Base-by-base conservation (phyloP, 2,113 vertebrate species). In the Nannobrachium achirus region DNA sequence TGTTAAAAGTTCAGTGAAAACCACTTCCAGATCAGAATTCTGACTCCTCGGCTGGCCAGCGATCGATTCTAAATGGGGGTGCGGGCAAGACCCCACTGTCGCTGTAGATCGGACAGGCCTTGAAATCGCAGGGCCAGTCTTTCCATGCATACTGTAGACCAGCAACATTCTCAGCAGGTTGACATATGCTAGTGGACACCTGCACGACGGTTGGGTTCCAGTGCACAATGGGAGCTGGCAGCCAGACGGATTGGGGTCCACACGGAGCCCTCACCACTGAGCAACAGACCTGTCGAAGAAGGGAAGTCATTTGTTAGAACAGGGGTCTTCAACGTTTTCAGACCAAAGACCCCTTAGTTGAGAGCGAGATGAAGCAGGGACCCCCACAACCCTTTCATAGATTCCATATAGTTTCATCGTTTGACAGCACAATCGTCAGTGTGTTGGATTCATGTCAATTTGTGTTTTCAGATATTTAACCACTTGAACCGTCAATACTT, bases 71-170 rank as follows among this genome's bases (percentile, higher is more conserved):
- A 58, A 98, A 98, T 0, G 94, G 90, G 14, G 96, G 94, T 0
- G 94, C 95, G 0, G 96, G 96, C 76, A 98, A 84, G 20, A 75
- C 1, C n/a, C 62, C 6, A 10, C 52, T 57, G 38, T 50, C 4
- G 50, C 94, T 91, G 82, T 98, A 98, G 16, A 98, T 42, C 0
- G 92, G 89, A 45, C 97, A 98, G 40, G 85, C 83, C 80, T 94
- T 93, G 49, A 95, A 95, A 6, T 90, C 82, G 19, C 96, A 98
- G 3, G 96, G 96, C 95, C 95, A 97, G 13, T 96, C 90, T 0
- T 20, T 89, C 96, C 97, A 98, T 8, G 95, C 95, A 0, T 98
- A 98, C 15, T 95, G 94, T 39, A 98, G 16, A 16, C 83, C 95
- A 16, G 62, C 48, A 2, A 86, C 82, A 8, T 66, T 8, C 0